These are phyloP conservation scores for Parasteatoda lunata DNA, from an alignment of 2,888 invertebrate species.

Conservation along the genomic window DNA sequence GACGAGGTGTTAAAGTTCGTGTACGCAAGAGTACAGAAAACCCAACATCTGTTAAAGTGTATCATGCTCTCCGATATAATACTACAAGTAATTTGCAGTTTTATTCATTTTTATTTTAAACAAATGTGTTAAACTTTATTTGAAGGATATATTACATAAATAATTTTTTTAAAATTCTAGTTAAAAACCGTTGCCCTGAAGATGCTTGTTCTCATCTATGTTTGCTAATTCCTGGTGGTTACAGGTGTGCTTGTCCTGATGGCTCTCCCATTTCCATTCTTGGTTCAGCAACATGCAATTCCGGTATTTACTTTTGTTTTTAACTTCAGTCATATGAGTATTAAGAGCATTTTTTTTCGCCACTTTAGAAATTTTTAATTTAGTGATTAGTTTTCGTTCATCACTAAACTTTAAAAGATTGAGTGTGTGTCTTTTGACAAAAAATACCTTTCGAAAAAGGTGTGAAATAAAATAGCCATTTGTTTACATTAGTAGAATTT, in stretches of 20 bases:
- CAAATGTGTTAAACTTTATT: not conserved
- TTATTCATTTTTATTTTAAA: not conserved
- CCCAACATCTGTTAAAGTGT: conserved; percentile 85
- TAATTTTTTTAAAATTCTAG: conserved; percentile 70
- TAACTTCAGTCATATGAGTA: too few relatives aligned
- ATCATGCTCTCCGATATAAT: conserved; percentile 80
- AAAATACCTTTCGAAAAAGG: too few relatives aligned
- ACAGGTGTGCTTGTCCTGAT: conserved; percentile 93
- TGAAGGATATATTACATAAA: not conserved
- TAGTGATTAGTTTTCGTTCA: too few relatives aligned
- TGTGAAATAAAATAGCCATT: not conserved
- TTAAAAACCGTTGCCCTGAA: conserved; percentile 78
- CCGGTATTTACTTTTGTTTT: conserved; percentile 76
- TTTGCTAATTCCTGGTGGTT: conserved; percentile 89
- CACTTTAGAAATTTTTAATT: too few relatives aligned
- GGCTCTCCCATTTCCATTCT: conserved; percentile 73
- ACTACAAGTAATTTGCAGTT: conserved; percentile 76
- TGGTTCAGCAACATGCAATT: conserved; percentile 82
- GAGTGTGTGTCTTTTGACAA: too few relatives aligned
- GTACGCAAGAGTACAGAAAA: conserved; percentile 88
- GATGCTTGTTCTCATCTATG: conserved; percentile 93
- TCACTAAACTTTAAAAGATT: too few relatives aligned
- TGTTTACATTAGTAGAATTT: not conserved
- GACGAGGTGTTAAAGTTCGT: conserved; percentile 89
- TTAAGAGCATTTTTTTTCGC: too few relatives aligned